phyloP scores from a whole-genome alignment of 2,888 invertebrate genomes.

The Nomada goodeniana region DNA sequence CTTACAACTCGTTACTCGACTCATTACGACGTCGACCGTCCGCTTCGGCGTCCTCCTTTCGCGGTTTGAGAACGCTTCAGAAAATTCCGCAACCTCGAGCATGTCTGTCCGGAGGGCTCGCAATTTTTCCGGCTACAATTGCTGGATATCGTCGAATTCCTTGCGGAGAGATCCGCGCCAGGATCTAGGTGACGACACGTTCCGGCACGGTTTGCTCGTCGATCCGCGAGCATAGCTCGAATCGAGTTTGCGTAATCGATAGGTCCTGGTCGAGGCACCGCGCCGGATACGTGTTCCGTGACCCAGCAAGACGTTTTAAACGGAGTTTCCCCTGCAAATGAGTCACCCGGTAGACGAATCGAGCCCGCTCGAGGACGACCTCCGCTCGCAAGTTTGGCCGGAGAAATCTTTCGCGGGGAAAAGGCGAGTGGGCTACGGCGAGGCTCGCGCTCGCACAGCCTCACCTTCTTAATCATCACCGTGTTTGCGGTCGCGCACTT shows the following conservation, averaged over 20 bases:
- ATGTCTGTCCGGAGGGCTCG: constrained; percentile 2
- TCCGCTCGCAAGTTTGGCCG: constrained; percentile 53
- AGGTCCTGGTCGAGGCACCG: not conserved
- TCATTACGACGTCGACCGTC: no score
- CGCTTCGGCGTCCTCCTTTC: no score
- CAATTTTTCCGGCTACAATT: not conserved
- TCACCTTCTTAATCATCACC: constrained; percentile 23
- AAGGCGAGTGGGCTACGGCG: constrained; percentile 47
- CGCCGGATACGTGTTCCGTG: not conserved
- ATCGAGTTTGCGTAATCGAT: not conserved
- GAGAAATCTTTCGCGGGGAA: constrained; percentile 66
- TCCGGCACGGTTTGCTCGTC: not conserved
- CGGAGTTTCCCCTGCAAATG: not conserved
- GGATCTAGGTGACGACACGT: constrained; percentile 51
- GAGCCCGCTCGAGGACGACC: constrained; percentile 39
- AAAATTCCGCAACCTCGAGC: not conserved
- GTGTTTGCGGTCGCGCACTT: constrained; percentile 25
- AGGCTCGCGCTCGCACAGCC: not conserved
- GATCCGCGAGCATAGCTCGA: not conserved
- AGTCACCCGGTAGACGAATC: constrained; percentile 47
- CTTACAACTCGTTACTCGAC: no score
- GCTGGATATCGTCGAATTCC: not conserved
- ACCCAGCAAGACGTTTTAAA: not conserved
- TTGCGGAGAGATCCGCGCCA: constrained; percentile 46
- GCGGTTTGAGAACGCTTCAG: no score